These are phyloP conservation scores for Gnatocerus cornutus DNA, from an alignment of 2,888 invertebrate species.

Conservation along the genomic window DNA sequence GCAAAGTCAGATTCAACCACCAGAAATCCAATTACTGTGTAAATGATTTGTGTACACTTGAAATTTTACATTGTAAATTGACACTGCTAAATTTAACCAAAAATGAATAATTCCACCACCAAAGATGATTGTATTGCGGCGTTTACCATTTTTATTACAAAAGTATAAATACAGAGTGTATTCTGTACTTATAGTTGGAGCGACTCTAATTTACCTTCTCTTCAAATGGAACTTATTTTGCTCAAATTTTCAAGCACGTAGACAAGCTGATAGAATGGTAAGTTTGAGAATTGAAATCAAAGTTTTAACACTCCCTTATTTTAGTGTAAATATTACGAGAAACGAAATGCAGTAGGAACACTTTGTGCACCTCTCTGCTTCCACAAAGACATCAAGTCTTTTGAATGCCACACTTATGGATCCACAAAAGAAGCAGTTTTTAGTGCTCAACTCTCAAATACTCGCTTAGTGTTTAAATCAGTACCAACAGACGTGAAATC, in stretches of 20 bases:
- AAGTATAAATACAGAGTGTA: slow-evolving; percentile 64
- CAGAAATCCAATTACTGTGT: no score
- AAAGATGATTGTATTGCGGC: slow-evolving; percentile 56
- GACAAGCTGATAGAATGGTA: slow-evolving; percentile 75
- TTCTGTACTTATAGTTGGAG: slow-evolving; percentile 65
- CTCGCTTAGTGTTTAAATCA: slow-evolving; percentile 76
- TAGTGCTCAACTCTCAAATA: slow-evolving; percentile 75
- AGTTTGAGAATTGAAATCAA: slow-evolving; percentile 61
- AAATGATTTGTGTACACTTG: background rate
- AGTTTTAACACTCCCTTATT: slow-evolving; percentile 18
- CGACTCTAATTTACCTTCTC: slow-evolving; percentile 71
- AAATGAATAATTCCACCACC: background rate
- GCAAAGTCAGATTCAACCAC: no score
- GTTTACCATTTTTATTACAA: slow-evolving; percentile 66
- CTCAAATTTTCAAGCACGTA: slow-evolving; percentile 75
- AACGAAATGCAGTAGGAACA: slow-evolving; percentile 75
- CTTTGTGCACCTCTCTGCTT: slow-evolving; percentile 78
- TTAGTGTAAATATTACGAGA: slow-evolving; percentile 75
- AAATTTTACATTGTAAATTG: background rate
- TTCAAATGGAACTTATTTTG: slow-evolving; percentile 76
- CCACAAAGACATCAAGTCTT: slow-evolving; percentile 72
- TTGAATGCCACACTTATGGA: slow-evolving; percentile 77
- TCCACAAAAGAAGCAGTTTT: slow-evolving; percentile 78
- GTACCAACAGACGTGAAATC: slow-evolving; percentile 68
- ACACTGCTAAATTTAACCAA: background rate